phyloP scores from a whole-genome alignment of 2,113 vertebrate genomes.

The Neodon shergylaensis region DNA sequence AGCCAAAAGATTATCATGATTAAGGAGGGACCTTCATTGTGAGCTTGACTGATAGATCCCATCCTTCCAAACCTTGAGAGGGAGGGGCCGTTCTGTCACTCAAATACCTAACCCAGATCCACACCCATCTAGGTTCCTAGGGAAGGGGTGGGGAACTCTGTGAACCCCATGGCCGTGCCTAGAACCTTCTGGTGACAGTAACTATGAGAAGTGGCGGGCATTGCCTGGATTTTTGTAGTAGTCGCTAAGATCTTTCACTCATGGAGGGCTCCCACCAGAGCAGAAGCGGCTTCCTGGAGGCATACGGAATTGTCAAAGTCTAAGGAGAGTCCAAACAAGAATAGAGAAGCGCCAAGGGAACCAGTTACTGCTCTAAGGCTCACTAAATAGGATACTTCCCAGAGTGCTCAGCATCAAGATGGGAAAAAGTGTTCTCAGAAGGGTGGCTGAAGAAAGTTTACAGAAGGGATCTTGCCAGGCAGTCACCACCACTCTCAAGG shows the following conservation, averaged over 20 bases:
- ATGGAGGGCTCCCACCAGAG: background rate
- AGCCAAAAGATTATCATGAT: background rate
- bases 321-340: background rate
- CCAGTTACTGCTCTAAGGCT: background rate
- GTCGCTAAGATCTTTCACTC: background rate
- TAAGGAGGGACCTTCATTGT: background rate
- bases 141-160: background rate
- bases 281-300: background rate
- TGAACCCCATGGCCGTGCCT: background rate
- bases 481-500: background rate
- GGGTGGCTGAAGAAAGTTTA: background rate
- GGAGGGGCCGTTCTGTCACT: background rate
- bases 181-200: background rate
- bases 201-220: background rate
- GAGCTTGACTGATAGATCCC: conserved; percentile 4
- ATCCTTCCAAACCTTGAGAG: background rate
- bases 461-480: background rate
- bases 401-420: background rate
- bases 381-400: background rate
- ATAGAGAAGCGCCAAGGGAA: background rate
- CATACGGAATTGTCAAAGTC: background rate
- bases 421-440: background rate
- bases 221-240: background rate
- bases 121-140: background rate
- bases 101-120: background rate